Evolutionary conservation across 2,888 invertebrate species (phyloP), one percentile per base, ranked within the genome.

Genomic region (Mesorhabditis sp.): DNA sequence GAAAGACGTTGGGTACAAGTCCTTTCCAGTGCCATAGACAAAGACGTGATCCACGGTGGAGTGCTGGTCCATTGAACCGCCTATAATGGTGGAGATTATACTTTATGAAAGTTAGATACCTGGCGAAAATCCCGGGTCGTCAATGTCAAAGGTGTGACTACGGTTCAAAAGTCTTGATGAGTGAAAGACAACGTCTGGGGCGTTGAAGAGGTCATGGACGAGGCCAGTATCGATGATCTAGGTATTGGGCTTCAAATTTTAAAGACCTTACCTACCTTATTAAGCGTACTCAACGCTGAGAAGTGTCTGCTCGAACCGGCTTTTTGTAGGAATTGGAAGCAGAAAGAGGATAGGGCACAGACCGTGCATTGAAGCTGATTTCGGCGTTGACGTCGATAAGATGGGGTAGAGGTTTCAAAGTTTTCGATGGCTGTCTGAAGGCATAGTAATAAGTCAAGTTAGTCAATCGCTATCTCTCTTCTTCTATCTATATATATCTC

Each of bases 301-400:
- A 89, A 90, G 82, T 90, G 90, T 41, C 90, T 87, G 70, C 89
- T 88, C 78, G 90, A 89, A 4, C 89, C 89, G 45, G 89, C 89
- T 74, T 88, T 88, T 71, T 78, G 76, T 44, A 88, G 87, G 73
- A 90, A 87, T 72, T 89, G 88, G 69, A 90, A 86, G 72, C 89
- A 88, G 66, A 89, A 88, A 69, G 88, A 87, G 65, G 90, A 87
- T 69, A 90, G 86, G 74, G 88, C 87, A 69, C 89, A 88, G 71
- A 90, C 86, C 41, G 89, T 87, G 67, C 87, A 87, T 62, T 87
- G 85, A 43, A 88, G 79, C 74, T 87, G 86, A 13, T 76, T 68
- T 62, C 76, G 76, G 68, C 79, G 80, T 45, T 76, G 72, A 65
- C 76, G 80, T 71, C 79, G 75, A 72, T 84, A 78, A 10, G 80